Base-by-base conservation (phyloP, 2,113 vertebrate species). In the Paratilapia polleni region DNA sequence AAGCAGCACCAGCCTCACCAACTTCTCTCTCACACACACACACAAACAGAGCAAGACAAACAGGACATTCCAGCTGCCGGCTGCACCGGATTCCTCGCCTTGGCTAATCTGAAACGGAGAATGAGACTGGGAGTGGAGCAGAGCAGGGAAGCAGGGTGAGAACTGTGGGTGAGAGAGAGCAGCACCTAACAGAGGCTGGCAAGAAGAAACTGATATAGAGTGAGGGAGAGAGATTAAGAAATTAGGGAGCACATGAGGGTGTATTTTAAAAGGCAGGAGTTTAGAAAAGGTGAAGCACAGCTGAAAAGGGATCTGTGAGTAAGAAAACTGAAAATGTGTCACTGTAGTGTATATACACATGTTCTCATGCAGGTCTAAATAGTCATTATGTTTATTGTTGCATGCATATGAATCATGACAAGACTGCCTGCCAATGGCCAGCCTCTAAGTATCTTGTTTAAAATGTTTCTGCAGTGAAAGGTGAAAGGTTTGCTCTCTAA, bases 1-100 rank as follows among this genome's bases (percentile, higher is more conserved):
- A 95, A 94, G 87, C 91, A 89, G 87, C 91, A 92, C 93, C 92
- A 94, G 87, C 94, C 92, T 95, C 89, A 94, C 94, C 93, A 94
- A 85, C 89, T 89, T 88, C 89, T 85, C 92, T 80, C 89, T 81
- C 82, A 86, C 87, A 85, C 81, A 88, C 84, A 79, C 80, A 90
- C 83, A 87, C 79, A 93, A 47, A 95, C 90, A 95, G 78, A 95
- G 91, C 94, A 95, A 94, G 94, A 95, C 95, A 96, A 96, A 96
- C 96, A 96, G 96, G 95, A 96, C 95, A 96, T 96, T 96, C 96
- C 95, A 95, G 95, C 95, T 95, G 95, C 94, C 88, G 94, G 95
- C 94, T 93, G 94, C 95, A 94, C 92, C 91, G 93, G 95, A 96
- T 96, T 96, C 95, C 94, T 95, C 92, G 90, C 93, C 90, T 91